These are phyloP conservation scores for Moxostoma hubbsi DNA, from an alignment of 2,797 vertebrate species.

Conservation along the genomic window DNA sequence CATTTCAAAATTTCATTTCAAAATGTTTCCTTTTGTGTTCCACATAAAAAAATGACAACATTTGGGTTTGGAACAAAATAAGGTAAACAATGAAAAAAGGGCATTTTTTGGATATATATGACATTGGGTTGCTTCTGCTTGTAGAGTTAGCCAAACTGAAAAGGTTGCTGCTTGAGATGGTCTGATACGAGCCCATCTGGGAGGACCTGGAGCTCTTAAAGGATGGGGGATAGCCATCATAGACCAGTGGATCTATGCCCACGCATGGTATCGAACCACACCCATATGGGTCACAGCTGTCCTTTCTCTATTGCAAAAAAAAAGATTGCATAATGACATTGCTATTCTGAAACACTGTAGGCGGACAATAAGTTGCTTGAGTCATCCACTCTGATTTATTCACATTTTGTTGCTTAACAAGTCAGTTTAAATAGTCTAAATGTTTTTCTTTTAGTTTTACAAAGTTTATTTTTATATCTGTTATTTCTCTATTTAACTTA, in stretches of 20 bases:
- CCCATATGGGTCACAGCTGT: neutral
- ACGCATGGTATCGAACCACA: slow-evolving; percentile 83
- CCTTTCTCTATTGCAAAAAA: neutral
- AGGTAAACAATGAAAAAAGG: too few relatives aligned
- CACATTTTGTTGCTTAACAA: too few relatives aligned
- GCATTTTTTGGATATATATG: neutral
- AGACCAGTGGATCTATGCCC: slow-evolving; percentile 97
- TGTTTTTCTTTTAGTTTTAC: neutral
- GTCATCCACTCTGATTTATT: too few relatives aligned
- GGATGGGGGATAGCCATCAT: slow-evolving; percentile 95
- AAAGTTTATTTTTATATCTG: too few relatives aligned
- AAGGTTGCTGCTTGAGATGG: slow-evolving; percentile 86
- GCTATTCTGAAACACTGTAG: neutral
- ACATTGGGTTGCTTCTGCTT: slow-evolving; percentile 21
- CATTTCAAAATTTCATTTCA: too few relatives aligned
- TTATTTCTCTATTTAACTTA: too few relatives aligned
- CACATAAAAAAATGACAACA: too few relatives aligned
- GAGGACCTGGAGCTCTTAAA: slow-evolving; percentile 89
- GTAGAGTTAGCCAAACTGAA: slow-evolving; percentile 84
- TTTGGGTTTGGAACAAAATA: too few relatives aligned
- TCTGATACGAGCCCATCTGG: slow-evolving; percentile 84
- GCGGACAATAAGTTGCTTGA: slow-evolving; percentile 1
- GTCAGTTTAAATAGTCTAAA: neutral
- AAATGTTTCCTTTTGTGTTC: too few relatives aligned
- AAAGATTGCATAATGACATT: neutral